phyloP scores from a whole-genome alignment of 2,113 vertebrate genomes.

The Catharus fuscescens region DNA sequence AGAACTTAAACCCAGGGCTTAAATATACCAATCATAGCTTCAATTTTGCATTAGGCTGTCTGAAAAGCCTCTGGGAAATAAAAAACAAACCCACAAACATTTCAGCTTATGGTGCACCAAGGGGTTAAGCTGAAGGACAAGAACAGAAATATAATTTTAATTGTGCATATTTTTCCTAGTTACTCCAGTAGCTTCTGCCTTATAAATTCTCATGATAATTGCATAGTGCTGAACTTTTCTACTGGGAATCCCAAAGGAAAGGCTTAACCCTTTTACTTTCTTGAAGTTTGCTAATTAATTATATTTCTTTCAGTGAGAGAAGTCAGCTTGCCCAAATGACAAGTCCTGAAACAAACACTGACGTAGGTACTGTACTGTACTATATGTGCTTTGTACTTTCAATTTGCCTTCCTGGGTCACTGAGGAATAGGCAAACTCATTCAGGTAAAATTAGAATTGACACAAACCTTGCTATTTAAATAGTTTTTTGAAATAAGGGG shows the following conservation, averaged over 20 bases:
- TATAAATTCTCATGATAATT: conserved; percentile 44
- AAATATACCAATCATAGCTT: background rate
- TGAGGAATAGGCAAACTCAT: conserved; percentile 36
- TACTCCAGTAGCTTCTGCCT: background rate
- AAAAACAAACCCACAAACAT: background rate
- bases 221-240: conserved; percentile 4
- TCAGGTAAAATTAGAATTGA: conserved; percentile 52
- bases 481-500: background rate
- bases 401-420: conserved; percentile 23
- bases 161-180: conserved; percentile 24
- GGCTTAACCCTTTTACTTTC: conserved; percentile 58
- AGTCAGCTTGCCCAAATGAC: conserved; percentile 20
- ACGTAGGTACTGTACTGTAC: background rate
- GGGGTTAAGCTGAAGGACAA: conserved; percentile 47
- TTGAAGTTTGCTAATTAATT: conserved; percentile 52
- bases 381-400: background rate
- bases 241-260: conserved; percentile 6
- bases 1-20: background rate
- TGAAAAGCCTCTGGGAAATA: background rate
- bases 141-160: conserved; percentile 21
- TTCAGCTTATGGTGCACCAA: background rate
- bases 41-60: background rate
- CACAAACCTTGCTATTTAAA: conserved; percentile 21
- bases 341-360: conserved; percentile 1
- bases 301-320: background rate